A percentile compares a stretch with the other conserved stretches of the same genome.
Conservation (phyloP, 2,888 invertebrate genomes). For the Deroplatys truncata region DNA sequence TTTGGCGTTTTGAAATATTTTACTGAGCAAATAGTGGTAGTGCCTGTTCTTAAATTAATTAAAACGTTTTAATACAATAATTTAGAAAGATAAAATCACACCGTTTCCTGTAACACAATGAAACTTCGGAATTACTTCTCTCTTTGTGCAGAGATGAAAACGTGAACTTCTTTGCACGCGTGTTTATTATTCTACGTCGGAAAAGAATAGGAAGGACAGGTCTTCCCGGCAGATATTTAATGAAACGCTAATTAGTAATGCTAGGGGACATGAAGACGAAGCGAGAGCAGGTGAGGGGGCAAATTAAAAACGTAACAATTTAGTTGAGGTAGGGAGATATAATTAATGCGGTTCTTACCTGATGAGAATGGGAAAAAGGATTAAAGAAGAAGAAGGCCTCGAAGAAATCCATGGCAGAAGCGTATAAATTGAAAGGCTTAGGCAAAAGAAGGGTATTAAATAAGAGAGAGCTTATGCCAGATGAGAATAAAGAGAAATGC, state of each 20-base stretch:
- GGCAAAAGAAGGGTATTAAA: neutral
- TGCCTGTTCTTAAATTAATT: no score
- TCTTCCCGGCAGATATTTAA: neutral
- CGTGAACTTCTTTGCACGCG: neutral
- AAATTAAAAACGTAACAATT: neutral
- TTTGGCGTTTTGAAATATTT: no score
- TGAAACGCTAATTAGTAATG: neutral
- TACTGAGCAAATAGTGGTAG: no score
- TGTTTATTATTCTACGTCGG: neutral
- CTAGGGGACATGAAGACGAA: neutral
- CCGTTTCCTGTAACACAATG: no score
- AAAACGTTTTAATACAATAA: no score
- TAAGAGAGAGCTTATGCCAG: neutral
- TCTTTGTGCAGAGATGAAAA: neutral
- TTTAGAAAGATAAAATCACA: no score
- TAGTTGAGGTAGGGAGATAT: neutral
- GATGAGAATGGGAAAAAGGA: neutral
- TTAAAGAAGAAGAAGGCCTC: neutral
- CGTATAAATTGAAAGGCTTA: neutral
- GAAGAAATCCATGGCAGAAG: neutral
- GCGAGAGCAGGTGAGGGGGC: no score
- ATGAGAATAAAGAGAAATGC: neutral
- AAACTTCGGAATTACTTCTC: no score
- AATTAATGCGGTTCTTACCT: neutral
- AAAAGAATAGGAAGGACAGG: neutral